phyloP scores from a whole-genome alignment of 2,888 invertebrate genomes.

The Heterodera filipjevi region DNA sequence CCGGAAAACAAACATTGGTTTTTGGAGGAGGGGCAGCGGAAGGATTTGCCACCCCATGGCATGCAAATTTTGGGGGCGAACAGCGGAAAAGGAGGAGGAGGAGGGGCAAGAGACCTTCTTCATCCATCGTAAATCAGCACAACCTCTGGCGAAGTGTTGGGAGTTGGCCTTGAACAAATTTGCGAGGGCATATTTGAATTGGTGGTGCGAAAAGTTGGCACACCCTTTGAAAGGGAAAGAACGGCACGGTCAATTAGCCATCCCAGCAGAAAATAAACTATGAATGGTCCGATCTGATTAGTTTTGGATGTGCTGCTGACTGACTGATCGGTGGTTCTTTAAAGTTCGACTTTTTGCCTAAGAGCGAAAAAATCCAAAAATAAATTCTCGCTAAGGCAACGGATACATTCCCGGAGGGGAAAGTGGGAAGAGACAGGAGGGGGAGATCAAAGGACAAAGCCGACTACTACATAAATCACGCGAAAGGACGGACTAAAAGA shows the following conservation, averaged over 20 bases:
- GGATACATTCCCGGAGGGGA: slow-evolving; percentile 5
- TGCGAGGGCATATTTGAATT: neutral
- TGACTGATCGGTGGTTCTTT: neutral
- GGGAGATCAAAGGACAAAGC: slow-evolving; percentile 9
- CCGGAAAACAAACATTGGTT: slow-evolving; percentile 1
- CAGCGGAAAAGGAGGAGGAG: neutral
- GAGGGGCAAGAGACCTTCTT: neutral
- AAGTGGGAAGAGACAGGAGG: neutral
- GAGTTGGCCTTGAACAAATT: neutral
- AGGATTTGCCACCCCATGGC: neutral
- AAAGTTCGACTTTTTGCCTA: neutral
- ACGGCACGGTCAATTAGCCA: neutral
- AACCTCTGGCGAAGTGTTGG: neutral
- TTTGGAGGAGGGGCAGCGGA: neutral
- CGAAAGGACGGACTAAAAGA: neutral
- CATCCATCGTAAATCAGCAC: slow-evolving; percentile 1
- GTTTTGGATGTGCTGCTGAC: neutral
- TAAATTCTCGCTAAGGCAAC: slow-evolving; percentile 8
- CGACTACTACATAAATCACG: slow-evolving; percentile 16
- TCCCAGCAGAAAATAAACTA: neutral
- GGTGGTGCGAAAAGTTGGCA: neutral
- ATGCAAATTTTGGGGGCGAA: neutral
- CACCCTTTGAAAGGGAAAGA: too few species aligned
- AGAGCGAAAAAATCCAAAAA: neutral
- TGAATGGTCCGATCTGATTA: neutral